Conservation (phyloP, 1,140 invertebrate genomes). For the Bombus pascuorum region DNA sequence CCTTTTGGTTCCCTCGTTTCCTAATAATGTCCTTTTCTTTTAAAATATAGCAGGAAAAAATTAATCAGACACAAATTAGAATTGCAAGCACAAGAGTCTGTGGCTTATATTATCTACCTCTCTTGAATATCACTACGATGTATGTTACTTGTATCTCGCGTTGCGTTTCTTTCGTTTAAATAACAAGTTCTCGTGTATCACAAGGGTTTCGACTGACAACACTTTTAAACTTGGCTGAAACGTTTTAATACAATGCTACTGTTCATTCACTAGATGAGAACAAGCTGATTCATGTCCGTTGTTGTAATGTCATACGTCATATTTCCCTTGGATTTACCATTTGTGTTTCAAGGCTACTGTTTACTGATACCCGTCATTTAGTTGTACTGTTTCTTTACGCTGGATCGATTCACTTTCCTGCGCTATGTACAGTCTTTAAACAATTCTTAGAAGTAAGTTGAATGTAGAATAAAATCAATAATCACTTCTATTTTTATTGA, state of each 20-base stretch:
- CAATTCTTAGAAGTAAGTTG: background rate
- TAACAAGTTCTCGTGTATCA: background rate
- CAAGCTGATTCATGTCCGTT: constrained; percentile 29
- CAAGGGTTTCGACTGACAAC: no score
- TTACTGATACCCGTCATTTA: background rate
- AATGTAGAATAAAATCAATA: background rate
- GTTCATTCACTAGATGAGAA: background rate
- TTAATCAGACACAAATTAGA: background rate
- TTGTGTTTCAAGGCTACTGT: background rate
- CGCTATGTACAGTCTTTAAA: no score
- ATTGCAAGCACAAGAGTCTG: background rate
- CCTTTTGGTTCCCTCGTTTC: background rate
- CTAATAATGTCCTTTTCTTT: no score
- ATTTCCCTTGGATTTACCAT: constrained; percentile 24
- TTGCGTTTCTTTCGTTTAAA: background rate
- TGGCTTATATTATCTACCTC: background rate
- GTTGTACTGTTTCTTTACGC: background rate
- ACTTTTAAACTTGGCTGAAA: background rate
- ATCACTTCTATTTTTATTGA: background rate
- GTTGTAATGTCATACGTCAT: constrained; percentile 25
- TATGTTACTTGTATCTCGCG: no score
- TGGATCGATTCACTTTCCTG: background rate
- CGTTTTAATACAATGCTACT: background rate
- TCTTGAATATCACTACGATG: background rate
- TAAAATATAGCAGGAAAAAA: background rate